Evolutionary conservation across 2,888 invertebrate species (phyloP), one percentile per base, ranked within the genome.

Genomic region (Aphrophora alni): DNA sequence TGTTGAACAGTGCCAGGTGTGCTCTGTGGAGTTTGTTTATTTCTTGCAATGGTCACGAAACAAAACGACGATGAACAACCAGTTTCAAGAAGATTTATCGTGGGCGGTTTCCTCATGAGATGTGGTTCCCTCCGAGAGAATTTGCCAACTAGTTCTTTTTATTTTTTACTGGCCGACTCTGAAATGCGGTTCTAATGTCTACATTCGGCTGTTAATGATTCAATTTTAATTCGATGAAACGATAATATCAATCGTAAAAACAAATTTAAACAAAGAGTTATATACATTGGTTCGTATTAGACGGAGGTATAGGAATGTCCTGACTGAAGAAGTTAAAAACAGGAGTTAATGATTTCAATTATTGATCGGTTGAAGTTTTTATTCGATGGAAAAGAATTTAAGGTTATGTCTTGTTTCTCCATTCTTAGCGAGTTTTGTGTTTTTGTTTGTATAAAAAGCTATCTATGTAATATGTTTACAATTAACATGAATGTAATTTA

Each of bases 11-110:
- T 59, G 59, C 59, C 59, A 59, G 59, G 59, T 59, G 59, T 59
- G n/a, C 59, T 59, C 5, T 14, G 59, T 4, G 21, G 59, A 21
- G 5, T 21, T 59, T 59, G 59, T 59, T 59, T 59, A 59, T 59
- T 59, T 59, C 59, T 59, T 59, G 59, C 59, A 59, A 21, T 59
- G 59, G 59, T 59, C 59, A 59, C 59, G 59, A 59, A 59, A 44
- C 44, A 44, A 59, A 59, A 59, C 59, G 21, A 59, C 12, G 59
- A 59, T 21, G 59, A 59, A 59, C 21, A 59, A 59, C 59, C 59
- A 59, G 59, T 59, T 59, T 14, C 59, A 14, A 59, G 21, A 5
- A 59, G 59, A 59, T 59, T 59, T 59, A 59, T 59, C 59, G 59
- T 59, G 21, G 59, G 59, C 59, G 59, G 59, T 21, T 21, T 59